Conservation (phyloP, 2,113 vertebrate genomes). For the Psephotus haematonotus region DNA sequence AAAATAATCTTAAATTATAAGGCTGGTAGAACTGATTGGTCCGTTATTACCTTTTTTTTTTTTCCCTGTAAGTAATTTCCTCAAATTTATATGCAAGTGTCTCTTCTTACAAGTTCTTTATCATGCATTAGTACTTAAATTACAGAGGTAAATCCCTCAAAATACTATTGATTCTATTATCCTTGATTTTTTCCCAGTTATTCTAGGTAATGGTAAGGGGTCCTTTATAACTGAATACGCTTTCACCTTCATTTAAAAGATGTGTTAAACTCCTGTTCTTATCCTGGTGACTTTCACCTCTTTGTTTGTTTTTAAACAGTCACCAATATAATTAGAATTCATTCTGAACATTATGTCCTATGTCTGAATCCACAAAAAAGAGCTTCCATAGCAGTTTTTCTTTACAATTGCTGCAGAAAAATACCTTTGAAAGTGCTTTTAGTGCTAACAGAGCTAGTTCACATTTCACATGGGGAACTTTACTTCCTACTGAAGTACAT, state of each 20-base stretch:
- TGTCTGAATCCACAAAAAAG: not conserved
- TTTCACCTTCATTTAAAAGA: not conserved
- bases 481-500: not conserved
- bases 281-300: not conserved
- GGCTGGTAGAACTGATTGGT: not conserved
- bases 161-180: not conserved
- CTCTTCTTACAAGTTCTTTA: not conserved
- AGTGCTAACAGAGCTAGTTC: not conserved
- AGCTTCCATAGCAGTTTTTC: not conserved
- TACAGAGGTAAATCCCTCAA: not conserved
- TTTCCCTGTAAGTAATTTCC: not conserved
- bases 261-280: not conserved
- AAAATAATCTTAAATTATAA: not conserved
- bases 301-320: not conserved
- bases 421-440: not conserved
- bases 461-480: not conserved
- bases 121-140: not conserved
- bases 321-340: not conserved
- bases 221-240: not conserved
- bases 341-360: not conserved
- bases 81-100: not conserved
- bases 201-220: not conserved
- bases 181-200: not conserved
- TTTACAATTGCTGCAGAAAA: not conserved
- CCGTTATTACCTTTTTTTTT: fast-evolving